Evolutionary conservation across 2,888 invertebrate genomes (phyloP).

Genomic region (Pachymerium ferrugineum): DNA sequence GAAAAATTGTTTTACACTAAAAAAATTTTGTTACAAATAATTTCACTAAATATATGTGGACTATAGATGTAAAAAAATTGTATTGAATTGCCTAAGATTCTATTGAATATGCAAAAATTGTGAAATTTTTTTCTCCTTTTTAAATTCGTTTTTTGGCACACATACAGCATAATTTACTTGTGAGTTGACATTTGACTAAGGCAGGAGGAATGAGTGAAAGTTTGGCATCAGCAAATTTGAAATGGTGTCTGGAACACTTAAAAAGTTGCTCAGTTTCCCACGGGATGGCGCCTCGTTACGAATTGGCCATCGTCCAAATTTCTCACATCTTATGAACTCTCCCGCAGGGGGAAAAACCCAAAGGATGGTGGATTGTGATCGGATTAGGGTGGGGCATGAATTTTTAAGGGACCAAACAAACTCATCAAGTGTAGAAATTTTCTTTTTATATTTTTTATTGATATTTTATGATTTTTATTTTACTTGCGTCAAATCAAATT

Average conservation of each 20-base stretch:
- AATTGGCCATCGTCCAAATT: constrained; percentile 5
- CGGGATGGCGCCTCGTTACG: constrained; percentile 11
- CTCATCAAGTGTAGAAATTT: not conserved
- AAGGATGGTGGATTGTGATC: not conserved
- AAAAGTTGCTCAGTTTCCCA: constrained; percentile 15
- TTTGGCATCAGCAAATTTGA: constrained; percentile 15
- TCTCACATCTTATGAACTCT: constrained; percentile 1
- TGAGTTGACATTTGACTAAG: constrained; percentile 1
- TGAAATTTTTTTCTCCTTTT: not conserved
- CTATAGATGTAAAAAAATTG: no score
- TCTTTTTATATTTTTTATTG: not conserved
- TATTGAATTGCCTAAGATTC: no score
- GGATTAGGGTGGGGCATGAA: constrained; percentile 17
- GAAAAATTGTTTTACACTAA: no score
- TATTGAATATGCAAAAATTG: no score
- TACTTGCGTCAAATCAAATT: no score
- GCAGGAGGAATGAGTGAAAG: not conserved
- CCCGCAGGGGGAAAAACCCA: not conserved
- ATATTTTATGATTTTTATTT: no score
- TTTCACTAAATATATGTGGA: no score
- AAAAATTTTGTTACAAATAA: no score
- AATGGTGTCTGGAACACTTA: constrained; percentile 15
- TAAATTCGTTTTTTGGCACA: not conserved
- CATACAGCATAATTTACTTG: not conserved
- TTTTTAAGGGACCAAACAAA: not conserved